Evolutionary conservation across 2,797 vertebrate species (phyloP), one percentile per base, ranked within the genome.

Genomic region (Propithecus perrieri): DNA sequence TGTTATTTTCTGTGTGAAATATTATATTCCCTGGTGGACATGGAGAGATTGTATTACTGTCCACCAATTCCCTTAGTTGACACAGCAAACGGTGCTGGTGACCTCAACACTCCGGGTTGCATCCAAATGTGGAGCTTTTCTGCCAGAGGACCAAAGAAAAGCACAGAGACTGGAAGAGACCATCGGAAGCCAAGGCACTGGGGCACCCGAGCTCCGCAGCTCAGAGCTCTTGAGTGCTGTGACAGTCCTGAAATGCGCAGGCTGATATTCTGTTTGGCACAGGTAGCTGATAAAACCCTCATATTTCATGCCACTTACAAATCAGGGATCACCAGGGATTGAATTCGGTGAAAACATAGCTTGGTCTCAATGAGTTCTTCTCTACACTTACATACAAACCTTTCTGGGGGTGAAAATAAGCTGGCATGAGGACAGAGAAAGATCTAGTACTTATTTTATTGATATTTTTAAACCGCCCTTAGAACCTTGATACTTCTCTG

Each of bases 1-100:
- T 97, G 97, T 91, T 97, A 97, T 97, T 95, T 97, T 97, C 95
- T 95, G 88, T 97, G 95, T 97, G 97, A 98, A 98, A 97, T 95
- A 95, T 91, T 92, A 96, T 95, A 97, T 94, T 97, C 97, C 95
- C 94, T 28, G 46, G 94, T 50, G 90, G 78, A 91, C 2, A 0
- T 28, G 50, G 59, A 76, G 85, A 97, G 97, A 97, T 97, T 95
- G 92, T 87, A 95, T 97, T 97, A 81, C 97, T 95, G 93, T 84
- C 95, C 84, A 26, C 69, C 71, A 89, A 91, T 89, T 87, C 97
- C 90, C 90, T 78, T 83, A 94, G 97, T 84, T 89, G 93, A 97
- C 97, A 93, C 85, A 72, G 79, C 1, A 0, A 94, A 92, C 57
- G 43, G 63, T 0, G 22, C 46, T 4, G 18, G 89, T 89, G 97